Conservation (phyloP, 1,140 invertebrate genomes). For the Frieseomelitta varia region DNA sequence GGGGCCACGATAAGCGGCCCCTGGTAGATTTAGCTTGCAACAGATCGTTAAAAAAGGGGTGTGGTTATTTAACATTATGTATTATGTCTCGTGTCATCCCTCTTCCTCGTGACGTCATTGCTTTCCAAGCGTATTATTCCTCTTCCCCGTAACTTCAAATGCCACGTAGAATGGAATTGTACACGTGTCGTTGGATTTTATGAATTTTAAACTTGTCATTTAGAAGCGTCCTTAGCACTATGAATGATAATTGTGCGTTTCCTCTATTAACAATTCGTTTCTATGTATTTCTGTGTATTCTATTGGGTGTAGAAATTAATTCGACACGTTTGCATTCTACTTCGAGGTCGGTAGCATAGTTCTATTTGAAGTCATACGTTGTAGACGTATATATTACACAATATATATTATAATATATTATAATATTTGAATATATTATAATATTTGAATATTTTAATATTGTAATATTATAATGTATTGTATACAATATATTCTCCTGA, state of each 20-base stretch:
- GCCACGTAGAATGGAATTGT: not conserved
- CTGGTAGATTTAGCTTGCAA: slow-evolving; percentile 57
- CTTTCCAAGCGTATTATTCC: not conserved
- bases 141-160: not conserved
- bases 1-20: slow-evolving; percentile 52
- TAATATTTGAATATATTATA: no score
- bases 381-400: no score
- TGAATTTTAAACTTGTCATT: not conserved
- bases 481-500: no score
- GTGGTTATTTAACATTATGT: slow-evolving; percentile 53
- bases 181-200: not conserved
- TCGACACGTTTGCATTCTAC: no score
- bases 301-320: no score
- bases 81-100: slow-evolving; percentile 38
- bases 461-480: no score
- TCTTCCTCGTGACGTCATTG: slow-evolving; percentile 4
- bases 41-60: slow-evolving; percentile 60
- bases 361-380: no score
- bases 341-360: no score
- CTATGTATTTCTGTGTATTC: not conserved
- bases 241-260: not conserved
- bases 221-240: not conserved
- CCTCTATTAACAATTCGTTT: not conserved
- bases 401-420: no score
- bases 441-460: no score